A percentile compares a stretch with the other conserved stretches of the same genome.
Conservation (phyloP, 2,113 vertebrate genomes). For the Sisor rabdophorus region DNA sequence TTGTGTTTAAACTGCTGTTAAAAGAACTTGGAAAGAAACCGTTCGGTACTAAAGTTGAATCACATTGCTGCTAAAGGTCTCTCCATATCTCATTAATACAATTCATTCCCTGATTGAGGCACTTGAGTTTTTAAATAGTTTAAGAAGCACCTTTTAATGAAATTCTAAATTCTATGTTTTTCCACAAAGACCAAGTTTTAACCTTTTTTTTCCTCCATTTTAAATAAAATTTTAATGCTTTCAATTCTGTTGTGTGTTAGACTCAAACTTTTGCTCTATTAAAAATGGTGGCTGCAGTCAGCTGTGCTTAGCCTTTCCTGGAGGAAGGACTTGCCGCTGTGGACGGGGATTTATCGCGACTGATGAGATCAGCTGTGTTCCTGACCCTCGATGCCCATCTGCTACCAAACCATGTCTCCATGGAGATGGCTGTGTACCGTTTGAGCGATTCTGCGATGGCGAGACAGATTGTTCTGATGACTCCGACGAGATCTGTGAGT, state of each 20-base stretch:
- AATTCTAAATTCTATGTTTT: too few species aligned
- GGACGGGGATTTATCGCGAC: constrained; percentile 61
- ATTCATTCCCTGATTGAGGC: too few species aligned
- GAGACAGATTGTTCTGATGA: constrained; percentile 69
- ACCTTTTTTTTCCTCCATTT: too few species aligned
- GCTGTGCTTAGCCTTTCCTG: constrained; percentile 78
- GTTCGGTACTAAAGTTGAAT: too few species aligned
- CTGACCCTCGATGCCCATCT: constrained; percentile 53
- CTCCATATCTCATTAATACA: too few species aligned
- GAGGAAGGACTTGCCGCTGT: constrained; percentile 76
- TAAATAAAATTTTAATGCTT: too few species aligned
- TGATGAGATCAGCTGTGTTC: constrained; percentile 56
- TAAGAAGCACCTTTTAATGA: too few species aligned
- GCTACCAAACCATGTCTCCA: constrained; percentile 66
- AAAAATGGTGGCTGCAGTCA: constrained; percentile 81
- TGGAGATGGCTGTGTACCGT: constrained; percentile 67
- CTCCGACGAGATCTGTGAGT: constrained; percentile 82
- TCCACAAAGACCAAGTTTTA: too few species aligned
- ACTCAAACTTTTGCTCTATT: constrained; percentile 70
- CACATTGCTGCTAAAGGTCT: too few species aligned
- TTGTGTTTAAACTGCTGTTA: too few species aligned
- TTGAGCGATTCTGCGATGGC: constrained; percentile 73
- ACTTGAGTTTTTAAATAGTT: too few species aligned
- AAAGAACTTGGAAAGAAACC: too few species aligned
- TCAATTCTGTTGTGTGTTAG: constrained; percentile 61